These are phyloP conservation scores for Drosophila pullipes DNA, from an alignment of 2,888 invertebrate genomes.

Conservation along the genomic window DNA sequence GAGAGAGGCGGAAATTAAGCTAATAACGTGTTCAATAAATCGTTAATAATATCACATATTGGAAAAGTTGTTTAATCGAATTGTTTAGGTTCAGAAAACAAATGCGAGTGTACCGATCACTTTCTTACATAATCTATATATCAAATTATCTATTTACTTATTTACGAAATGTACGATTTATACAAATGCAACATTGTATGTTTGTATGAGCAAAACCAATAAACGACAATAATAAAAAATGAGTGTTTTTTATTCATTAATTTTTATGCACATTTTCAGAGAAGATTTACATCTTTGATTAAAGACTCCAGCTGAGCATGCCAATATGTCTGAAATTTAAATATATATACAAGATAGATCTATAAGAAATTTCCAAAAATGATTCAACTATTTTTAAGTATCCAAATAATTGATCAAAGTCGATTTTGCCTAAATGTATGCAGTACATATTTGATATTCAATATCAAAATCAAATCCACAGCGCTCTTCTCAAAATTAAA, in stretches of 20 bases:
- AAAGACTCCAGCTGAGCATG: neutral
- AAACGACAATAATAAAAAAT: slow-evolving; percentile 46
- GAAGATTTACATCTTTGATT: neutral
- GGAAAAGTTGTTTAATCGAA: slow-evolving; percentile 18
- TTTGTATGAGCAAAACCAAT: slow-evolving; percentile 54
- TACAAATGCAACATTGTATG: slow-evolving; percentile 48
- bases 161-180: slow-evolving; percentile 42
- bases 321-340: neutral
- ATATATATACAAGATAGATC: neutral
- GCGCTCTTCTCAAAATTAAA: neutral
- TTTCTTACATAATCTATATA: slow-evolving; percentile 35
- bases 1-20: slow-evolving; percentile 34
- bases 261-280: neutral
- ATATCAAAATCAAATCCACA: neutral
- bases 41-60: slow-evolving; percentile 43
- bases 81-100: slow-evolving; percentile 25
- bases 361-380: neutral
- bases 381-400: neutral
- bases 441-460: neutral
- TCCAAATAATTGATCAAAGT: neutral
- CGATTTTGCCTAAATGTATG: slow-evolving; percentile 18
- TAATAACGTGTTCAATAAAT: slow-evolving; percentile 61
- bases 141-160: slow-evolving; percentile 43
- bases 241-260: neutral
- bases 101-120: slow-evolving; percentile 31